phyloP scores from a whole-genome alignment of 2,888 invertebrate species.

The Disparrhopalites patrizii region DNA sequence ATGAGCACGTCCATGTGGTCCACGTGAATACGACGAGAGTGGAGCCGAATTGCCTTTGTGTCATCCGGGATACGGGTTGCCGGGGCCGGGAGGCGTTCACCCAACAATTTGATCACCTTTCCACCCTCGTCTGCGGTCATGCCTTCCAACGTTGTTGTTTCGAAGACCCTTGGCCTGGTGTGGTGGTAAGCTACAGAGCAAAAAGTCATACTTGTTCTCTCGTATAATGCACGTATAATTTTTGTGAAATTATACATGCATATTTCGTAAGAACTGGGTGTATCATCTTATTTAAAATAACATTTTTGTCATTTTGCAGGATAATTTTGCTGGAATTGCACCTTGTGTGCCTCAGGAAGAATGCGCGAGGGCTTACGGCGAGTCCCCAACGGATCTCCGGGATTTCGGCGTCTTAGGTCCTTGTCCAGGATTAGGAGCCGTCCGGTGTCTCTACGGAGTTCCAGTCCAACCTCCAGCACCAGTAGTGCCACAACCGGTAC shows the following conservation, averaged over 20 bases:
- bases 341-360: conserved; percentile 39
- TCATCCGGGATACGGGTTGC: conserved; percentile 23
- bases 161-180: conserved; percentile 40
- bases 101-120: conserved; percentile 9
- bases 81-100: conserved; percentile 18
- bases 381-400: conserved; percentile 36
- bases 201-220: no score
- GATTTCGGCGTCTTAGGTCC: conserved; percentile 42
- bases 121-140: conserved; percentile 34
- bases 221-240: no score
- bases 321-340: conserved; percentile 28
- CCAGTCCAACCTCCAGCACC: neutral
- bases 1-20: no score
- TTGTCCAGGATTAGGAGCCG: conserved; percentile 40
- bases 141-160: conserved; percentile 34
- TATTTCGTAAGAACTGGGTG: no score
- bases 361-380: conserved; percentile 39
- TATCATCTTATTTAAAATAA: no score
- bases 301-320: conserved; percentile 31
- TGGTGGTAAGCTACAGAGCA: conserved; percentile 39
- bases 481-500: neutral
- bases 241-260: no score
- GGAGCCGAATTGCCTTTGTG: conserved; percentile 40
- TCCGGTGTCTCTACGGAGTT: conserved; percentile 33
- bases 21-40: neutral